phyloP scores from a whole-genome alignment of 2,113 vertebrate species.

The Macheiramphus alcinus region DNA sequence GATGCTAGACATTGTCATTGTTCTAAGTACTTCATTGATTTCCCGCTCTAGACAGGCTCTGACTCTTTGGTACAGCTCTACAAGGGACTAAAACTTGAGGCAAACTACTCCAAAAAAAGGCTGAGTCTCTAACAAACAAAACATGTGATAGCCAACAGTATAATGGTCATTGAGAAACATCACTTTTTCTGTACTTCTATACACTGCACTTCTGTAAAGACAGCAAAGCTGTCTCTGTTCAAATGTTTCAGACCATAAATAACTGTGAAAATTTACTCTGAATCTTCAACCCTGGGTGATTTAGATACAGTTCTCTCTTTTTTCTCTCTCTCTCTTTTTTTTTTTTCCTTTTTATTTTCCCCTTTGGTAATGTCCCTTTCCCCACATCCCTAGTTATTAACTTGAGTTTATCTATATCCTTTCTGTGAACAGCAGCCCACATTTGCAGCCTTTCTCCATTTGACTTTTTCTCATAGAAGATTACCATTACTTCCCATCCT shows the following conservation, averaged over 20 bases:
- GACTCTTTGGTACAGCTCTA: background rate
- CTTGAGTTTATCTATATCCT: background rate
- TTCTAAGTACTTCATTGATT: background rate
- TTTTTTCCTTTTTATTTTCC: accelerated
- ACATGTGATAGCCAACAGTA: background rate
- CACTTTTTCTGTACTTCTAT: background rate
- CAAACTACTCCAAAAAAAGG: background rate
- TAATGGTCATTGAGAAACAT: background rate
- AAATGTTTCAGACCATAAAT: background rate
- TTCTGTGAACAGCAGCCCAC: background rate
- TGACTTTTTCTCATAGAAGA: background rate
- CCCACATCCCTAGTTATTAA: background rate
- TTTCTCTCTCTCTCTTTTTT: accelerated
- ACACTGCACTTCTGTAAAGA: background rate
- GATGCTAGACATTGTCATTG: background rate
- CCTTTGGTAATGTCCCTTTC: background rate
- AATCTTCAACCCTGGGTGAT: background rate
- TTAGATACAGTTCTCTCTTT: background rate
- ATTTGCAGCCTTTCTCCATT: background rate
- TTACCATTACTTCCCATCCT: background rate
- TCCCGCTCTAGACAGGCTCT: background rate
- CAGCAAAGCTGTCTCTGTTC: background rate
- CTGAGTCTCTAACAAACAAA: background rate
- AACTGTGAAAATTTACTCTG: background rate
- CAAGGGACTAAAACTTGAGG: background rate